A percentile compares a stretch with the other conserved stretches of the same genome.
Evolutionary conservation across 2,113 vertebrate genomes (phyloP).

Genomic region (Macroglossus sobrinus): DNA sequence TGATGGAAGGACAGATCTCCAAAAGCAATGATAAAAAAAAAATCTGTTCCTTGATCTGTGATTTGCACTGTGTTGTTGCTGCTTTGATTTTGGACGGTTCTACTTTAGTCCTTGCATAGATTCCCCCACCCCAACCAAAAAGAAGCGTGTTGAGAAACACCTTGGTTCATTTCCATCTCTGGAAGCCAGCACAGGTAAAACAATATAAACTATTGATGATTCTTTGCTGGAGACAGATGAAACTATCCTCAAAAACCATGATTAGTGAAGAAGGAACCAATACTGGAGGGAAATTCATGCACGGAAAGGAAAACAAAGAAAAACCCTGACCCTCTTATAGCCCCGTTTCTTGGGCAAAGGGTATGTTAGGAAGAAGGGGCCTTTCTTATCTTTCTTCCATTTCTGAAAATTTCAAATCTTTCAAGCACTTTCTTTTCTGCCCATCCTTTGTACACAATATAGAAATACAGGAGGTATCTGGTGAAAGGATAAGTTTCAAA

Average conservation of each 20-base stretch:
- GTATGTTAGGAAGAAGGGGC: background rate
- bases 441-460: constrained; percentile 27
- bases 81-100: constrained; percentile 51
- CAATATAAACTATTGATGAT: constrained; percentile 4
- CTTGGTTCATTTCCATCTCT: constrained; percentile 33
- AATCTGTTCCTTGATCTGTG: constrained; percentile 52
- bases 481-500: constrained; percentile 16
- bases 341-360: constrained; percentile 18
- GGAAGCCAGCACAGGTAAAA: constrained; percentile 8
- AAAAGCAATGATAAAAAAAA: background rate
- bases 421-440: constrained; percentile 53
- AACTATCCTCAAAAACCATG: constrained; percentile 58
- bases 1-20: background rate
- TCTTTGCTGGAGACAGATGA: constrained; percentile 26
- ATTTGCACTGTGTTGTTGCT: constrained; percentile 41
- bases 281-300: background rate
- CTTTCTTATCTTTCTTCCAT: constrained; percentile 30
- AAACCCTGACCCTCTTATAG: constrained; percentile 4
- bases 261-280: constrained; percentile 35
- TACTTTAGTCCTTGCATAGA: background rate
- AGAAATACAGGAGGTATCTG: constrained; percentile 16
- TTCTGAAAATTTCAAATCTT: constrained; percentile 38
- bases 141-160: constrained; percentile 22
- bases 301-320: constrained; percentile 11
- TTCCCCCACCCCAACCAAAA: constrained; percentile 23